Evolutionary conservation across 1,140 invertebrate genomes (phyloP).

Genomic region (Cyclina sinensis): DNA sequence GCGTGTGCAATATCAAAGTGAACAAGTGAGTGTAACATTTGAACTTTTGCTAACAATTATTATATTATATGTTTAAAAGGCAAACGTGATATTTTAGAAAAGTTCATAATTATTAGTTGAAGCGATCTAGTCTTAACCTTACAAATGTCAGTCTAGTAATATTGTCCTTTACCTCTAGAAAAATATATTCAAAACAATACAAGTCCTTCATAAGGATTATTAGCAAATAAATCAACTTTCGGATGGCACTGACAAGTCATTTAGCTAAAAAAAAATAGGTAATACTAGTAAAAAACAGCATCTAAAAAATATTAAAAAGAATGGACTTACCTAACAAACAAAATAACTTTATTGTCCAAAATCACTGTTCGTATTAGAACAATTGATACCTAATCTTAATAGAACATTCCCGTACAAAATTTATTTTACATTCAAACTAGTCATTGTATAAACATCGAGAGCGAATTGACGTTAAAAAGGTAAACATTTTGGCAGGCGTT

Average conservation of each 20-base stretch:
- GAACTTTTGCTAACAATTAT: neutral
- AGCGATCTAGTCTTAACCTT: neutral
- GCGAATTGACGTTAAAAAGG: neutral
- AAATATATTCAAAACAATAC: neutral
- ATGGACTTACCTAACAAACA: no score
- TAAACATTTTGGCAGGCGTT: conserved; percentile 11
- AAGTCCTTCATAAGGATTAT: neutral
- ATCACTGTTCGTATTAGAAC: no score
- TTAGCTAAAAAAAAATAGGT: no score
- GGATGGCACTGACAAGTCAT: neutral
- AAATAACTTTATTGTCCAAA: no score
- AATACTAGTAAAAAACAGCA: no score
- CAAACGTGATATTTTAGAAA: neutral
- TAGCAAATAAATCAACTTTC: neutral
- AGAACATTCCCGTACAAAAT: no score
- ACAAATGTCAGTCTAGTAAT: neutral
- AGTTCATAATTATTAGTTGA: neutral
- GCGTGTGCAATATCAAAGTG: conserved; percentile 6
- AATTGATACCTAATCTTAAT: no score
- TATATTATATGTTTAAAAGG: no score
- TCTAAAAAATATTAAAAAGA: no score
- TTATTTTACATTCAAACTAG: neutral
- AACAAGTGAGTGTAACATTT: neutral
- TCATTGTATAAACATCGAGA: neutral
- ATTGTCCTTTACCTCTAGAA: neutral